Evolutionary conservation across 2,797 vertebrate species (phyloP).

Genomic region (Malacoctenus gilli): DNA sequence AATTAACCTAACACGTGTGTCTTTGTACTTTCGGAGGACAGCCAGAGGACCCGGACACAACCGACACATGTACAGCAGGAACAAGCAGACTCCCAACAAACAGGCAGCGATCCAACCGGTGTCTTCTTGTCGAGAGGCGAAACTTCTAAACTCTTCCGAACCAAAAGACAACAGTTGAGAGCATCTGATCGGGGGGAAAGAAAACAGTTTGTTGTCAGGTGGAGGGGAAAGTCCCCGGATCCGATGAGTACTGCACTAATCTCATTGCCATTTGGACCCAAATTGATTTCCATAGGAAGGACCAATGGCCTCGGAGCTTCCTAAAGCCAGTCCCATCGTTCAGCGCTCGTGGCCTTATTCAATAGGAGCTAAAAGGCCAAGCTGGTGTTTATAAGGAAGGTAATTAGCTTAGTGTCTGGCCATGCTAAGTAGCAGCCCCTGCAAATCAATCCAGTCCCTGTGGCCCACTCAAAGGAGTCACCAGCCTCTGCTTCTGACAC

Average conservation of each 20-base stretch:
- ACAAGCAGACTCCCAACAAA: no score
- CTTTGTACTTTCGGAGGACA: no score
- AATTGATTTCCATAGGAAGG: constrained; percentile 74
- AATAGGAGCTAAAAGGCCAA: constrained; percentile 68
- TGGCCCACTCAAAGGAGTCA: constrained; percentile 40
- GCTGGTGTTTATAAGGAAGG: constrained; percentile 61
- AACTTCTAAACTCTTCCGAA: no score
- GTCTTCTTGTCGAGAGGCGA: no score
- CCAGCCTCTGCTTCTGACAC: constrained; percentile 13
- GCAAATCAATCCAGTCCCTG: constrained; percentile 65
- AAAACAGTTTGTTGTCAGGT: neutral
- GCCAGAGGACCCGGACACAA: no score
- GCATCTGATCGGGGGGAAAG: neutral
- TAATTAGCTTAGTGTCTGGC: constrained; percentile 72
- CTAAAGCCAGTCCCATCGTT: constrained; percentile 48
- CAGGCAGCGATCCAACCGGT: no score
- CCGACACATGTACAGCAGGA: no score
- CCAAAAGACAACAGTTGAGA: neutral
- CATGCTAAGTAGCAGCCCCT: constrained; percentile 53
- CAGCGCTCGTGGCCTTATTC: constrained; percentile 57
- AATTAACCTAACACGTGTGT: no score
- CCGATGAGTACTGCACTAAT: constrained; percentile 57
- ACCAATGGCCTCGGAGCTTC: constrained; percentile 40
- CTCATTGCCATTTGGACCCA: constrained; percentile 71
- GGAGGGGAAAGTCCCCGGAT: constrained; percentile 41